A percentile compares a stretch with the other conserved stretches of the same genome.
phyloP scores from a whole-genome alignment of 1,140 invertebrate species.

The Drosophila quadrilineata region DNA sequence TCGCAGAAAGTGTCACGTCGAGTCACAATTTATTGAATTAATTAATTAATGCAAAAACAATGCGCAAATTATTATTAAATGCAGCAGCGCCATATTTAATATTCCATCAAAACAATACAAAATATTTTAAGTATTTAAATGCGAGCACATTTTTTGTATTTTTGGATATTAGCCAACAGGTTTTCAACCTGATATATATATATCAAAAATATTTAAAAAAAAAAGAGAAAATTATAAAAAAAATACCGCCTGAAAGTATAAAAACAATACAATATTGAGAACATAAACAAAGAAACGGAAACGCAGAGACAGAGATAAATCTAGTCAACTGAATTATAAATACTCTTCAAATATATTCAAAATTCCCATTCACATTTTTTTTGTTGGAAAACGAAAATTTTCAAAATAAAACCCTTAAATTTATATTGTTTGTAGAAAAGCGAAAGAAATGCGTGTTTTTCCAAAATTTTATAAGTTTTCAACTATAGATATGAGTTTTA shows the following conservation, averaged over 20 bases:
- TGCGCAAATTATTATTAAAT: conserved; percentile 16
- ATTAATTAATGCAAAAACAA: conserved; percentile 50
- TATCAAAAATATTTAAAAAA: conserved; percentile 1
- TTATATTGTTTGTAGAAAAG: too few species aligned
- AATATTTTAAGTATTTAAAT: conserved; percentile 15
- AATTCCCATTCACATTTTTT: background rate
- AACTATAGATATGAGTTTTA: too few species aligned
- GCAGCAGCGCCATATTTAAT: conserved; percentile 17
- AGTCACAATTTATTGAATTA: conserved; percentile 65
- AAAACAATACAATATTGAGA: background rate
- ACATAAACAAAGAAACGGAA: conserved; percentile 25
- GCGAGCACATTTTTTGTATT: conserved; percentile 7
- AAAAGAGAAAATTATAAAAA: conserved; percentile 1
- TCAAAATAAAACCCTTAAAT: background rate
- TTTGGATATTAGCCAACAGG: conserved; percentile 34
- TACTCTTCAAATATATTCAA: conserved; percentile 12
- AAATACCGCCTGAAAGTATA: background rate
- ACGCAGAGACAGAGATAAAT: conserved; percentile 19
- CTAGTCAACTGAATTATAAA: conserved; percentile 2
- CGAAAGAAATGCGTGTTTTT: too few species aligned
- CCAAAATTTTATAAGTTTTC: too few species aligned
- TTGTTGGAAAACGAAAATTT: background rate
- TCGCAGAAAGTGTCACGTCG: conserved; percentile 64
- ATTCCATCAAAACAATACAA: conserved; percentile 9
- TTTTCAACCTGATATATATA: conserved; percentile 34